Percentiles rank a stretch among this genome's conserved stretches.
These are phyloP conservation scores for Drosophila anceps DNA, from an alignment of 2,888 invertebrate genomes.

Conservation along the genomic window DNA sequence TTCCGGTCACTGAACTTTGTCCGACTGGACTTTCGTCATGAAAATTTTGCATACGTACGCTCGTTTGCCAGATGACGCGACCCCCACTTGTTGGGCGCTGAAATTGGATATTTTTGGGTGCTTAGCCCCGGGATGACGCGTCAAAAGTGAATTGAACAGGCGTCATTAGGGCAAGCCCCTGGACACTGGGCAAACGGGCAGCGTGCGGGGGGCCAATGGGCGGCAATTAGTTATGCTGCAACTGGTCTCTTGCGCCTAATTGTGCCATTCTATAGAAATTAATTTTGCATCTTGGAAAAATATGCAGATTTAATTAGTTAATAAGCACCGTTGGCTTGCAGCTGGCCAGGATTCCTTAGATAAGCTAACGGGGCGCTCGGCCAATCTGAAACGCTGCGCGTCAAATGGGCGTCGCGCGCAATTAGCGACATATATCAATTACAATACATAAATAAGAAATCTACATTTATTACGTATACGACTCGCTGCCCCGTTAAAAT, in stretches of 20 bases:
- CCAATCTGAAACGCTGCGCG: slow-evolving; percentile 21
- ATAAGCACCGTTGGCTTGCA: slow-evolving; percentile 66
- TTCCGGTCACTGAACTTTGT: slow-evolving; percentile 76
- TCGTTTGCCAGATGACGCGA: slow-evolving; percentile 48
- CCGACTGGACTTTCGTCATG: slow-evolving; percentile 81
- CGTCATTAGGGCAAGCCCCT: slow-evolving; percentile 36
- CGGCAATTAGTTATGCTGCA: slow-evolving; percentile 14
- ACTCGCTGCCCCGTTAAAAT: slow-evolving; percentile 62
- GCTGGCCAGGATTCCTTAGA: slow-evolving; percentile 76
- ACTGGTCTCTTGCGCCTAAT: slow-evolving; percentile 27
- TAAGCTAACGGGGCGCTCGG: slow-evolving; percentile 33
- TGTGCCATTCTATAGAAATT: slow-evolving; percentile 53
- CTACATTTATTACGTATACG: slow-evolving; percentile 36
- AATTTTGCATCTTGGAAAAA: slow-evolving; percentile 69
- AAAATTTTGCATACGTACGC: slow-evolving; percentile 70
- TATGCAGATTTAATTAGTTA: slow-evolving; percentile 81
- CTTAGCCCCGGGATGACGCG: slow-evolving; percentile 33
- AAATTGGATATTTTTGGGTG: slow-evolving; percentile 25
- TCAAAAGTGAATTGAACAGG: slow-evolving; percentile 22
- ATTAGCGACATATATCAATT: slow-evolving; percentile 82
- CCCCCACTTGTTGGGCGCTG: slow-evolving; percentile 24
- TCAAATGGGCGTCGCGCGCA: slow-evolving; percentile 71
- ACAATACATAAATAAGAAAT: slow-evolving; percentile 55
- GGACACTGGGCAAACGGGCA: neutral
- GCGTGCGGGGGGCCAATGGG: neutral